phyloP scores from a whole-genome alignment of 2,113 vertebrate genomes.

The Oplegnathus fasciatus region DNA sequence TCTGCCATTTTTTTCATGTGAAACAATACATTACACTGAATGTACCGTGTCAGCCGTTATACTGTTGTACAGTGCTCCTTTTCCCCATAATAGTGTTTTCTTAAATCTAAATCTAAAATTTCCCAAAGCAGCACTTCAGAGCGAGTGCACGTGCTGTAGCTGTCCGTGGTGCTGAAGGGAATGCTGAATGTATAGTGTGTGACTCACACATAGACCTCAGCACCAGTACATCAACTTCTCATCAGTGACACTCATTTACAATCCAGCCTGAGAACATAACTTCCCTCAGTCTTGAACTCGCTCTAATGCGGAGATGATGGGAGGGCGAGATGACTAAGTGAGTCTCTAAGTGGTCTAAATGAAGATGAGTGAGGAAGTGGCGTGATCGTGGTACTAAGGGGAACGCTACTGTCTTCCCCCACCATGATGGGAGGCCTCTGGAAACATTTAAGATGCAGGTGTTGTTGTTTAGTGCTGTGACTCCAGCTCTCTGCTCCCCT shows the following conservation, averaged over 20 bases:
- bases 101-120: no score
- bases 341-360: slow-evolving; percentile 75
- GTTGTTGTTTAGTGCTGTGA: slow-evolving; percentile 39
- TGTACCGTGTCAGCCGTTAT: no score
- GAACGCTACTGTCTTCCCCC: slow-evolving; percentile 51
- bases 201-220: not conserved
- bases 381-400: slow-evolving; percentile 64
- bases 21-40: no score
- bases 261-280: slow-evolving; percentile 24
- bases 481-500: not conserved
- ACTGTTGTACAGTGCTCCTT: no score
- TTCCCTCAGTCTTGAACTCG: slow-evolving; percentile 28
- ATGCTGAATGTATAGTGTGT: no score
- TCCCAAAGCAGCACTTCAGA: no score
- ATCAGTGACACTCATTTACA: slow-evolving; percentile 50
- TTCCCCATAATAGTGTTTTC: no score
- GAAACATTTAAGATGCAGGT: slow-evolving; percentile 72
- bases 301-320: slow-evolving; percentile 53
- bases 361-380: slow-evolving; percentile 81
- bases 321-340: slow-evolving; percentile 52
- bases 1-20: no score
- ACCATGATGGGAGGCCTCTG: slow-evolving; percentile 56
- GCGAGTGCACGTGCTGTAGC: no score
- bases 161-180: no score
- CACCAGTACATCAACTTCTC: slow-evolving; percentile 34